Evolutionary conservation across 2,888 invertebrate species (phyloP).

Genomic region (Pasiphila rectangulata): DNA sequence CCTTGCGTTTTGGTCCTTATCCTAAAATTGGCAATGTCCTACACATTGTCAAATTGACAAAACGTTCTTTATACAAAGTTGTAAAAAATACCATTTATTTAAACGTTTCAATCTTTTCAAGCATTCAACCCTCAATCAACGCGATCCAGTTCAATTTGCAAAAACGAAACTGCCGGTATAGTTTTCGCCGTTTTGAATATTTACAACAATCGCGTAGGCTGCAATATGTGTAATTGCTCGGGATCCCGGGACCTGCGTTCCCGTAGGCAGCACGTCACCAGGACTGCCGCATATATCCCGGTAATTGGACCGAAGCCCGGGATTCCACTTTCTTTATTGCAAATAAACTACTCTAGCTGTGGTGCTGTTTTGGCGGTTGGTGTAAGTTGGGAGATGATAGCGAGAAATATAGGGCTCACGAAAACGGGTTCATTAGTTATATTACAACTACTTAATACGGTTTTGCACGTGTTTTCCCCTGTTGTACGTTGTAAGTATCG

Average conservation of each 20-base stretch:
- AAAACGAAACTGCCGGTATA: conserved; percentile 48
- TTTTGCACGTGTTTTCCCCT: too few species aligned
- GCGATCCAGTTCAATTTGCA: conserved; percentile 25
- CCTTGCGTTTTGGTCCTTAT: neutral
- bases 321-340: conserved; percentile 81
- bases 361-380: conserved; percentile 59
- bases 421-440: too few species aligned
- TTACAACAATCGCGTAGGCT: conserved; percentile 54
- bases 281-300: conserved; percentile 77
- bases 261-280: conserved; percentile 72
- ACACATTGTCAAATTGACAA: too few species aligned
- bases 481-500: too few species aligned
- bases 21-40: too few species aligned
- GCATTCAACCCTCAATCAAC: neutral
- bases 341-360: conserved; percentile 76
- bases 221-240: conserved; percentile 74
- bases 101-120: neutral
- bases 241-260: conserved; percentile 39
- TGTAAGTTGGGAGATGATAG: conserved; percentile 27
- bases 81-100: neutral
- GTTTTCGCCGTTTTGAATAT: conserved; percentile 46
- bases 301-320: conserved; percentile 79
- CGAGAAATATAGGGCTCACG: neutral
- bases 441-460: too few species aligned
- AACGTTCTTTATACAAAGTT: neutral